These are phyloP conservation scores for Maniola hyperantus DNA, from an alignment of 2,888 invertebrate genomes.

Conservation along the genomic window DNA sequence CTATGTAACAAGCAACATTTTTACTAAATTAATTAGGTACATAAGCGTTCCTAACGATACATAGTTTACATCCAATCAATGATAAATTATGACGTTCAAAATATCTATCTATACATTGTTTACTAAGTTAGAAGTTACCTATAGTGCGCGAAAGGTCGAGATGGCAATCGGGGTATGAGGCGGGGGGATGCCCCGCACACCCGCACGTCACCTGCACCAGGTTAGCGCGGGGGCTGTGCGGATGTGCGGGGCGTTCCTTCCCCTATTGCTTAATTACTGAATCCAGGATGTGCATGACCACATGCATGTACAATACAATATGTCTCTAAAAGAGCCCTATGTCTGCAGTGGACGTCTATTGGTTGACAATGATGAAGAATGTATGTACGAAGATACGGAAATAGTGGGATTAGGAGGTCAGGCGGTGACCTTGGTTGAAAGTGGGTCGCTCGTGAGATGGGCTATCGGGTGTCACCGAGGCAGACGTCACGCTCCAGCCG, in stretches of 20 bases:
- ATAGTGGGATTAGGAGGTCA: slow-evolving; percentile 73
- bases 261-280: too few relatives aligned
- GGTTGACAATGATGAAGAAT: too few relatives aligned
- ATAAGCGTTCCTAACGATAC: slow-evolving; percentile 22
- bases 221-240: too few relatives aligned
- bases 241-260: too few relatives aligned
- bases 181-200: too few relatives aligned
- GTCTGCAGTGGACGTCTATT: too few relatives aligned
- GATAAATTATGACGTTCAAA: not conserved
- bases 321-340: too few relatives aligned
- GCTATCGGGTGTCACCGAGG: slow-evolving; percentile 75
- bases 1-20: slow-evolving; percentile 27
- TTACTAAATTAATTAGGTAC: not conserved
- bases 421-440: slow-evolving; percentile 76
- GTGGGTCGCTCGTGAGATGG: slow-evolving; percentile 81
- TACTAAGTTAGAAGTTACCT: not conserved
- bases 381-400: slow-evolving; percentile 44
- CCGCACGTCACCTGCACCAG: too few relatives aligned
- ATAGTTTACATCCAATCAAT: not conserved
- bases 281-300: too few relatives aligned
- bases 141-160: too few relatives aligned
- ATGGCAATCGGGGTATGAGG: too few relatives aligned
- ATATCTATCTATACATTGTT: not conserved
- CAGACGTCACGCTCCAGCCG: slow-evolving; percentile 77
- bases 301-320: too few relatives aligned